A percentile compares a stretch with the other conserved stretches of the same genome.
These are phyloP conservation scores for Bugulina stolonifera DNA, from an alignment of 2,888 invertebrate genomes.

Conservation along the genomic window DNA sequence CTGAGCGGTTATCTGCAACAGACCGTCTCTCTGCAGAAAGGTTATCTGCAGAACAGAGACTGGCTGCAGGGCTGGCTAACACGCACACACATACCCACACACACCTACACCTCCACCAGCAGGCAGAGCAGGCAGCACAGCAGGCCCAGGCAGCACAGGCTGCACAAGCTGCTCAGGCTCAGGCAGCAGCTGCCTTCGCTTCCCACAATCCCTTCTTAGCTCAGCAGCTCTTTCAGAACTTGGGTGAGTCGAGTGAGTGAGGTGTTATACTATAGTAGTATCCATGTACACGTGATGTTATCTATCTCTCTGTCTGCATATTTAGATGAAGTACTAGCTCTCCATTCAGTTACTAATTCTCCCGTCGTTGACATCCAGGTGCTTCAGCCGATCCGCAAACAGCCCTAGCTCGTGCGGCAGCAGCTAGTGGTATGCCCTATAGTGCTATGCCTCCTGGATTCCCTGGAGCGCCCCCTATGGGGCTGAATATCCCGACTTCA, in stretches of 20 bases:
- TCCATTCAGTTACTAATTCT: background rate
- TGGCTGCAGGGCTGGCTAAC: slow-evolving; percentile 3
- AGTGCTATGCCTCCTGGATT: background rate
- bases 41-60: slow-evolving; percentile 10
- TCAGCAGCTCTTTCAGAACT: background rate
- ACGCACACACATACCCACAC: slow-evolving; percentile 27
- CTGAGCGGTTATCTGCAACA: background rate
- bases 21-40: background rate
- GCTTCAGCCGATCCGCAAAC: background rate
- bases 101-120: slow-evolving; percentile 27
- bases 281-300: no score
- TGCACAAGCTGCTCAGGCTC: no score
- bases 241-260: background rate
- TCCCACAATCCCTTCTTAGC: slow-evolving; percentile 9
- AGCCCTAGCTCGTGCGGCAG: background rate
- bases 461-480: background rate
- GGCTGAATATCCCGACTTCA: slow-evolving; percentile 19
- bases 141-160: slow-evolving; percentile 17
- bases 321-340: no score
- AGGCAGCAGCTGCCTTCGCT: slow-evolving; percentile 17
- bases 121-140: slow-evolving; percentile 25
- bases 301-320: no score
- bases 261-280: no score
- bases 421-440: slow-evolving; percentile 10
- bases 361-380: no score